A percentile compares a stretch with the other conserved stretches of the same genome.
phyloP scores from a whole-genome alignment of 2,797 vertebrate species.

The Bradypus variegatus region DNA sequence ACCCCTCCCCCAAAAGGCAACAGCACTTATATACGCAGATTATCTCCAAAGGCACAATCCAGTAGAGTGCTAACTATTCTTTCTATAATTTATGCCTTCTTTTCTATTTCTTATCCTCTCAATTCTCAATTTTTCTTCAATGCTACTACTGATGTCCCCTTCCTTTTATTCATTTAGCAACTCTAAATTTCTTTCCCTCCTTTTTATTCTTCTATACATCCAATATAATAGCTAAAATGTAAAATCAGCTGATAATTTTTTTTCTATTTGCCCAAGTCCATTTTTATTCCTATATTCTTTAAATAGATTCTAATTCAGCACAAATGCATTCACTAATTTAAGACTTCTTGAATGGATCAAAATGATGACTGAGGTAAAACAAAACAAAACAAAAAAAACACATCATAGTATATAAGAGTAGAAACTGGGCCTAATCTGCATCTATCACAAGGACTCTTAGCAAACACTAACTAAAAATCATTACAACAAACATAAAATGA shows the following conservation, averaged over 20 bases:
- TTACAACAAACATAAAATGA: slow-evolving; percentile 35
- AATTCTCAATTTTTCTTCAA: slow-evolving; percentile 32
- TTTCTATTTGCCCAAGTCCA: slow-evolving; percentile 5
- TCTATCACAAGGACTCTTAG: background rate
- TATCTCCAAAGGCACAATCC: slow-evolving; percentile 13
- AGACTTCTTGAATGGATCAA: slow-evolving; percentile 37
- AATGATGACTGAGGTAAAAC: background rate
- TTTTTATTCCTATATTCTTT: slow-evolving; percentile 21
- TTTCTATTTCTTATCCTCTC: slow-evolving; percentile 38
- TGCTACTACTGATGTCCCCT: background rate
- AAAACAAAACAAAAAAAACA: background rate
- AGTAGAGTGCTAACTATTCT: background rate
- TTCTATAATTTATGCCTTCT: slow-evolving; percentile 6
- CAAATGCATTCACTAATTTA: slow-evolving; percentile 19
- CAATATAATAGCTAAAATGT: slow-evolving; percentile 16
- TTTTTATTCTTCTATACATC: background rate
- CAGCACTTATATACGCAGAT: background rate
- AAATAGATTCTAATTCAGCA: slow-evolving; percentile 39
- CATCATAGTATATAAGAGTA: background rate
- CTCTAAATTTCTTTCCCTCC: slow-evolving; percentile 10
- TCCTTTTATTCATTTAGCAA: slow-evolving; percentile 29
- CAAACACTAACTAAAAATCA: slow-evolving; percentile 31
- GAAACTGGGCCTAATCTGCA: background rate
- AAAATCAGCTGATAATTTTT: background rate
- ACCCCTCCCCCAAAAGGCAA: background rate